Conservation (phyloP, 2,113 vertebrate genomes). For the Pomatostomus ruficeps region DNA sequence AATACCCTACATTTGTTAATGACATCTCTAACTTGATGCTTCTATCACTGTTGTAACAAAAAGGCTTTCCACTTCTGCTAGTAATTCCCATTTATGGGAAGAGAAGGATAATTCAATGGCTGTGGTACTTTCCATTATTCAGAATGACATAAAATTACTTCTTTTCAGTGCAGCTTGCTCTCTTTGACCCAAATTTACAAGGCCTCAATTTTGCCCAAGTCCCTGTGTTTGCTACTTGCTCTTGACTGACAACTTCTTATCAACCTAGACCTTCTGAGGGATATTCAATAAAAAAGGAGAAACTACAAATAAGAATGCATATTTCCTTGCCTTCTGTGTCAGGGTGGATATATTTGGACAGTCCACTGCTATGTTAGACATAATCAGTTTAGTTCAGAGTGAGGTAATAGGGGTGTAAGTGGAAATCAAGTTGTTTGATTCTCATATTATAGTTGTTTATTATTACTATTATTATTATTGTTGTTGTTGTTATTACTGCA, state of each 20-base stretch:
- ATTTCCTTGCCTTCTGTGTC: neutral
- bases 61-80: slow-evolving; percentile 1
- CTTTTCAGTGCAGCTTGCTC: slow-evolving; percentile 24
- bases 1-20: slow-evolving; percentile 9
- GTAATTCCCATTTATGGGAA: slow-evolving; percentile 18
- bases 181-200: slow-evolving; percentile 39
- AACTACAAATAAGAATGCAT: neutral
- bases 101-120: slow-evolving; percentile 14
- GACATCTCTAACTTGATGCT: slow-evolving; percentile 4
- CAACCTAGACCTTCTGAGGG: neutral
- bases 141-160: slow-evolving; percentile 34
- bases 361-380: neutral
- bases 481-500: neutral
- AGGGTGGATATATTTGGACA: neutral
- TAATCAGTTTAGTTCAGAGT: neutral
- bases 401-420: neutral
- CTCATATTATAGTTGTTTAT: neutral
- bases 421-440: neutral
- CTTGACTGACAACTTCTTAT: slow-evolving; percentile 9
- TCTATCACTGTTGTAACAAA: slow-evolving; percentile 5
- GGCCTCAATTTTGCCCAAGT: slow-evolving; percentile 15
- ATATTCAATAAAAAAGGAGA: neutral
- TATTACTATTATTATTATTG: neutral
- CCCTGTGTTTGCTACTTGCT: neutral
- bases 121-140: slow-evolving; percentile 4